Percentiles rank a stretch among this genome's conserved stretches.
phyloP scores from a whole-genome alignment of 2,113 vertebrate genomes.

The Piaya cayana region DNA sequence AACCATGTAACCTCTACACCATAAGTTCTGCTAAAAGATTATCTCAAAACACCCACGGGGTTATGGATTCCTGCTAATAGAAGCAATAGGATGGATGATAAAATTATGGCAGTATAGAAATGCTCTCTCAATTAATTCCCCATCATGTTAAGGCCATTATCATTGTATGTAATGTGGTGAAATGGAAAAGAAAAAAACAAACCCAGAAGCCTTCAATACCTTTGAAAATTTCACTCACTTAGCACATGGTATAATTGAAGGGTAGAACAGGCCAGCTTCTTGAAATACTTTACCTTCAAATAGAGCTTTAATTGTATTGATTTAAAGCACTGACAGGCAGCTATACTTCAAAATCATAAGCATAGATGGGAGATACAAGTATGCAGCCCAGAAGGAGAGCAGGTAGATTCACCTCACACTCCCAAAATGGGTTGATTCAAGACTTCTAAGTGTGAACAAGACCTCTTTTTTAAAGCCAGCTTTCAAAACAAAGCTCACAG shows the following conservation, averaged over 20 bases:
- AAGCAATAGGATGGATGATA: constrained; percentile 69
- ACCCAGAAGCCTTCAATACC: constrained; percentile 26
- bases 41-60: constrained; percentile 74
- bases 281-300: constrained; percentile 52
- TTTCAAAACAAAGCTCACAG: background rate
- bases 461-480: background rate
- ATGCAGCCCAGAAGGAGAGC: background rate
- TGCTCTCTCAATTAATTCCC: constrained; percentile 81
- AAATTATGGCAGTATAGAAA: constrained; percentile 74
- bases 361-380: background rate
- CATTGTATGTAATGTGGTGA: constrained; percentile 72
- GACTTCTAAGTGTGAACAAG: background rate
- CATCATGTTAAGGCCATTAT: constrained; percentile 79
- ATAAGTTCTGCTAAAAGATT: constrained; percentile 68
- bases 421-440: background rate
- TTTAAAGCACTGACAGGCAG: background rate
- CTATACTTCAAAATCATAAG: constrained; percentile 16
- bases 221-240: constrained; percentile 58
- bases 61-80: constrained; percentile 78
- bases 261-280: constrained; percentile 2
- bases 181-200: constrained; percentile 43
- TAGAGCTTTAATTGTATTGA: constrained; percentile 57
- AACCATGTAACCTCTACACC: constrained; percentile 68
- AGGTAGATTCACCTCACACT: background rate
- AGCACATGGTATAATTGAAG: constrained; percentile 31